Conservation (phyloP, 2,888 invertebrate genomes). For the Dugesia japonica region DNA sequence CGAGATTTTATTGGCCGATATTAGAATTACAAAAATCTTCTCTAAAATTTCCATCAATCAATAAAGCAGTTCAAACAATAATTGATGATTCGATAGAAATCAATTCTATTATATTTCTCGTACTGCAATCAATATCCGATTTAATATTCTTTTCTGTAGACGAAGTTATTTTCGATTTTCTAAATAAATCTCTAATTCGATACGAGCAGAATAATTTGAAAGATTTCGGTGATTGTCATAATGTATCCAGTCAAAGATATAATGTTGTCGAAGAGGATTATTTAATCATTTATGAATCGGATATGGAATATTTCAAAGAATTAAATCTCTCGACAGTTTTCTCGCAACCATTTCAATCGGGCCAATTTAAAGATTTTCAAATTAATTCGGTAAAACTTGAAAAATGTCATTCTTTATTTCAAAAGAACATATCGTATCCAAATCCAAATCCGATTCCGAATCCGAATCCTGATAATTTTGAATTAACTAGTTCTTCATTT, state of each 20-base stretch:
- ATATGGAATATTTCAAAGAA: slow-evolving; percentile 1
- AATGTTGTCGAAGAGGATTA: slow-evolving; percentile 10
- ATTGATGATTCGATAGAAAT: background rate
- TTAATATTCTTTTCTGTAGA: background rate
- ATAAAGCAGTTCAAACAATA: background rate
- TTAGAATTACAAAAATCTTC: background rate
- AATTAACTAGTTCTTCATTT: background rate
- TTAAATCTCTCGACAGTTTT: background rate
- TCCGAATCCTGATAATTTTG: too few species aligned
- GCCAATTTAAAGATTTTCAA: background rate
- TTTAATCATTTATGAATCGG: background rate
- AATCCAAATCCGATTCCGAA: too few species aligned
- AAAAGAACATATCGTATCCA: background rate
- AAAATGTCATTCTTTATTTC: background rate
- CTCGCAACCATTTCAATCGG: background rate
- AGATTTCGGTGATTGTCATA: background rate
- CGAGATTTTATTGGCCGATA: background rate
- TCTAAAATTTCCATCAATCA: background rate
- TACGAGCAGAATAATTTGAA: background rate
- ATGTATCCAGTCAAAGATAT: background rate
- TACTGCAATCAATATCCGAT: background rate
- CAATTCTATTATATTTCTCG: background rate
- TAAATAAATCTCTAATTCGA: background rate
- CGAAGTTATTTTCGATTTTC: background rate
- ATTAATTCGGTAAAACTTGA: background rate